These are phyloP conservation scores for Halisarca cf. caerulea DNA, from an alignment of 37 sponge, comb jelly and placozoan genomes.

Conservation along the genomic window DNA sequence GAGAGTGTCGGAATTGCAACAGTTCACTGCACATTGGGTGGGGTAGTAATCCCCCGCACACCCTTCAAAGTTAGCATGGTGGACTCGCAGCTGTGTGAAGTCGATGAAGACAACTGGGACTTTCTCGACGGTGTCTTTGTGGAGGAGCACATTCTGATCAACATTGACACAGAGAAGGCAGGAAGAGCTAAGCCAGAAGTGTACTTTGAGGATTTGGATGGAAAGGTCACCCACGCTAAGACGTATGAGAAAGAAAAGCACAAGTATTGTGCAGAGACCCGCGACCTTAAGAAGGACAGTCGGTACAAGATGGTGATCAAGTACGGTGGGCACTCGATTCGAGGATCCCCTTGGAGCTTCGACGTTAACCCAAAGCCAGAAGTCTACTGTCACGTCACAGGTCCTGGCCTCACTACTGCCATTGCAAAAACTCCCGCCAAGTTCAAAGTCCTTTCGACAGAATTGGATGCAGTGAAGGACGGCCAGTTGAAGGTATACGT, in stretches of 20 bases:
- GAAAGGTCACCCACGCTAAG: not conserved
- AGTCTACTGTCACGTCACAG: constrained; percentile 72
- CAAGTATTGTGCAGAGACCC: constrained; percentile 47
- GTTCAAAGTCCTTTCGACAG: constrained; percentile 70
- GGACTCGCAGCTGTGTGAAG: constrained; percentile 67
- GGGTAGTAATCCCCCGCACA: constrained; percentile 45
- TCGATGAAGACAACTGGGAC: constrained; percentile 43
- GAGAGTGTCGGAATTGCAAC: constrained; percentile 16
- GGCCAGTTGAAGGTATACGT: constrained; percentile 71
- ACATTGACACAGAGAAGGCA: constrained; percentile 56
- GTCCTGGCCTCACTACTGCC: constrained; percentile 76
- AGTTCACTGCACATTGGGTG: constrained; percentile 54
- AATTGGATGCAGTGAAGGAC: constrained; percentile 56
- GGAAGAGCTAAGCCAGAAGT: constrained; percentile 62
- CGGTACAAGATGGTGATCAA: constrained; percentile 59
- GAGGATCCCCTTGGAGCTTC: constrained; percentile 60
- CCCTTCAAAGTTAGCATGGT: constrained; percentile 62
- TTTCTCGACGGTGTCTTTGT: constrained; percentile 52
- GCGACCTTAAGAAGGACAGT: constrained; percentile 68
- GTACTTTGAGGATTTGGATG: constrained; percentile 48
- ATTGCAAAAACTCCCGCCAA: constrained; percentile 48
- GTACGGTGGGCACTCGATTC: constrained; percentile 60
- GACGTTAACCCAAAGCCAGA: constrained; percentile 26
- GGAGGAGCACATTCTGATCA: constrained; percentile 62
- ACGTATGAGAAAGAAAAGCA: not conserved